phyloP scores from a whole-genome alignment of 1,140 invertebrate genomes.

The Sminthurides bifidus region DNA sequence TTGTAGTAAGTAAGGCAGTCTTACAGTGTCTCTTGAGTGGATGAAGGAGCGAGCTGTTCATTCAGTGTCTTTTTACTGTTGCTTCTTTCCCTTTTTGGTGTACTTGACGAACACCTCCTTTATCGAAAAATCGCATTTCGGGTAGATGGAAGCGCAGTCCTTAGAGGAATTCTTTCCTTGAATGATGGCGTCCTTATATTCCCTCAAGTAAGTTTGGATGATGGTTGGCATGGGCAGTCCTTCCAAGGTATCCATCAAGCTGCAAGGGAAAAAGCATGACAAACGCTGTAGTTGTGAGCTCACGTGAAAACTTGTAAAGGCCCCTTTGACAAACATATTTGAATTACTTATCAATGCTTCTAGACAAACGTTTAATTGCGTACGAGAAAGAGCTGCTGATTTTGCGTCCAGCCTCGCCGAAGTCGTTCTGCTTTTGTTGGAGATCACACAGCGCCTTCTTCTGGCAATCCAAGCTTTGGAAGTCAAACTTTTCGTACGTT shows the following conservation, averaged over 20 bases:
- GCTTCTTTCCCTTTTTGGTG: constrained; percentile 10
- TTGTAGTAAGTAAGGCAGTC: too few relatives aligned
- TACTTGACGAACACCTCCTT: constrained; percentile 22
- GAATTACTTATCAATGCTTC: constrained; percentile 1
- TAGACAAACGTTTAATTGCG: constrained; percentile 6
- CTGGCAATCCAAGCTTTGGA: constrained; percentile 29
- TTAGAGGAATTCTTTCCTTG: constrained; percentile 21
- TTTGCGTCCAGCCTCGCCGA: constrained; percentile 30
- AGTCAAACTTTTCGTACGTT: constrained; percentile 29
- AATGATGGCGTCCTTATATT: constrained; percentile 26
- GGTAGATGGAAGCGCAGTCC: constrained; percentile 18
- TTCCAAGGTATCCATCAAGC: constrained; percentile 21
- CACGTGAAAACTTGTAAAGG: background rate
- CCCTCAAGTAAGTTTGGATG: constrained; percentile 28
- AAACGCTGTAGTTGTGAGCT: background rate
- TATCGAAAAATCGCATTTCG: constrained; percentile 25
- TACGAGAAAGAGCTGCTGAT: constrained; percentile 23
- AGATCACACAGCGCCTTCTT: constrained; percentile 30
- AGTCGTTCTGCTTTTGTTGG: constrained; percentile 20
- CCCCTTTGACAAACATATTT: background rate
- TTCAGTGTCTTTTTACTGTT: background rate
- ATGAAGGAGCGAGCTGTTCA: too few relatives aligned
- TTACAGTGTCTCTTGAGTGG: too few relatives aligned
- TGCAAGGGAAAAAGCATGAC: constrained; percentile 6
- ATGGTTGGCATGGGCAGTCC: constrained; percentile 26